These are phyloP conservation scores for Piaya cayana DNA, from an alignment of 2,113 vertebrate genomes.

Conservation along the genomic window DNA sequence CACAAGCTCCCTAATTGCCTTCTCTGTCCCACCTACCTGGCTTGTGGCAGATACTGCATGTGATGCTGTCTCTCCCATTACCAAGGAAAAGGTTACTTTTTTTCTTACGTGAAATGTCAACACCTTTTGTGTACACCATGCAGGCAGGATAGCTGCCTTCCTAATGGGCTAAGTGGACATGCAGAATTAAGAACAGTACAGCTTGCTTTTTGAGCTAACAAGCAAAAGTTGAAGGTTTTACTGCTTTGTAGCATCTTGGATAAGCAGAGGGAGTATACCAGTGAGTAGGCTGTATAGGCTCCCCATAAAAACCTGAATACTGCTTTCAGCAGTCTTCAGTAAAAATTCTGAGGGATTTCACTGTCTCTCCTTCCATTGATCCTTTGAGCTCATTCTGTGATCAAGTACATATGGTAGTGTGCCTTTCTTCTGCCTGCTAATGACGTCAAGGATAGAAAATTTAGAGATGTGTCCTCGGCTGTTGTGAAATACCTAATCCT, in stretches of 20 bases:
- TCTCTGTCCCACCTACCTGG: neutral
- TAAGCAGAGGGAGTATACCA: neutral
- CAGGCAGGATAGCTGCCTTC: neutral
- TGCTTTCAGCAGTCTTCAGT: neutral
- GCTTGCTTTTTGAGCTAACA: neutral
- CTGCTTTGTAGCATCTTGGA: neutral
- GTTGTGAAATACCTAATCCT: slow-evolving; percentile 34
- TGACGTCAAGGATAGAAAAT: neutral
- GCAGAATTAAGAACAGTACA: neutral
- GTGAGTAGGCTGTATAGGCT: neutral
- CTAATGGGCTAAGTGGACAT: neutral
- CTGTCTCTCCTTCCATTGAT: neutral
- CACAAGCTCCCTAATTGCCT: neutral
- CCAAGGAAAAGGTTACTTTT: neutral
- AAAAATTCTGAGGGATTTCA: slow-evolving; percentile 22
- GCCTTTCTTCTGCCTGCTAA: neutral
- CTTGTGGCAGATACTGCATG: neutral
- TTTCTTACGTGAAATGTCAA: neutral
- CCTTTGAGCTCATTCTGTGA: slow-evolving; percentile 43
- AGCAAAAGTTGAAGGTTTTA: neutral
- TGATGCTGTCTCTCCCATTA: rapidly evolving
- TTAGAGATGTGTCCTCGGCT: slow-evolving; percentile 10
- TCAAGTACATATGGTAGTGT: neutral
- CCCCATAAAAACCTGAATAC: neutral
- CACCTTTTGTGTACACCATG: rapidly evolving